Conservation (phyloP, 2,888 invertebrate species). For the Cephus pygmeus region DNA sequence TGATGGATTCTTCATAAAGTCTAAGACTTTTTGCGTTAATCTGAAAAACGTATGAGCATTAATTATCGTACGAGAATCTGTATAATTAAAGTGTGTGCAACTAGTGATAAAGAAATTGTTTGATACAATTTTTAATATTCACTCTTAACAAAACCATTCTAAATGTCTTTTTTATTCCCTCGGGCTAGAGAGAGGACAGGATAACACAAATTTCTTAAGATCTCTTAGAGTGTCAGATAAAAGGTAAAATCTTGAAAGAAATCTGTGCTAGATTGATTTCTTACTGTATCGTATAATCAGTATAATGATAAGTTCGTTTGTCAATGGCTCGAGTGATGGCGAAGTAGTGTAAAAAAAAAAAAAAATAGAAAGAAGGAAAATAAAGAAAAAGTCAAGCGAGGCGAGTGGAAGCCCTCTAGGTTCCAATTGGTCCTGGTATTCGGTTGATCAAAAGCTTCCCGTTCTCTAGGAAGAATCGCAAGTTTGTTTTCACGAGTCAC, state of each 20-base stretch:
- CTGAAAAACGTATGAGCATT: neutral
- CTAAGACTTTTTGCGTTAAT: neutral
- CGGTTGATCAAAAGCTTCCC: neutral
- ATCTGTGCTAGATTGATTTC: neutral
- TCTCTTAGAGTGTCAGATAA: neutral
- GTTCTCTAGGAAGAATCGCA: conserved; percentile 11
- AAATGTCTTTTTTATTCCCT: neutral
- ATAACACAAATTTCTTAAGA: neutral
- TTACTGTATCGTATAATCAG: neutral
- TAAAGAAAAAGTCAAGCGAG: neutral
- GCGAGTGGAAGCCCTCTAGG: neutral
- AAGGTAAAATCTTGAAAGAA: neutral
- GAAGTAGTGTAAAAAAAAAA: neutral
- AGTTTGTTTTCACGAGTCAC: conserved; percentile 20
- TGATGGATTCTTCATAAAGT: neutral
- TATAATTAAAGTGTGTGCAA: neutral
- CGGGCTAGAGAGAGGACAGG: neutral
- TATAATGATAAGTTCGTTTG: neutral
- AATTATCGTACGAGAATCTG: neutral
- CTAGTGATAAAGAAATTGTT: neutral
- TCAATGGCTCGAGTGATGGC: neutral
- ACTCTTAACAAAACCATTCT: neutral
- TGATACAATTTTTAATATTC: neutral
- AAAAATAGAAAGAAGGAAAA: neutral
- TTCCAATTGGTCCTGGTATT: neutral